These are phyloP conservation scores for Mythimna albipuncta DNA, from an alignment of 2,888 invertebrate species.

Conservation along the genomic window DNA sequence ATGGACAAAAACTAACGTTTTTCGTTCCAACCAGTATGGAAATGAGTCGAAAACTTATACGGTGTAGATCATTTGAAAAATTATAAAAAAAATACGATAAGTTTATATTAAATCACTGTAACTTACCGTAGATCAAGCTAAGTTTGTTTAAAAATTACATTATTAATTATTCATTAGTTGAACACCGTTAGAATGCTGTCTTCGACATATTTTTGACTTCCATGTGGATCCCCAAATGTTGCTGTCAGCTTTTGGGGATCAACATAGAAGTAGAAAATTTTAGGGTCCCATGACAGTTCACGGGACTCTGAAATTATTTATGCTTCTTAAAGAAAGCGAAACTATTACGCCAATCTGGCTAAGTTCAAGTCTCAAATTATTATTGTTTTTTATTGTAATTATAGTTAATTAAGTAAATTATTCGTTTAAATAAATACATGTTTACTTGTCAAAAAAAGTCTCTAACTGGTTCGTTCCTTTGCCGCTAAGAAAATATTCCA, in stretches of 20 bases:
- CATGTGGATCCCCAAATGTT: too few relatives aligned
- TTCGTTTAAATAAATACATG: too few relatives aligned
- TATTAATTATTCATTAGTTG: constrained; percentile 49
- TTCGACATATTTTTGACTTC: constrained; percentile 37
- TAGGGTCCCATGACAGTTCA: constrained; percentile 24
- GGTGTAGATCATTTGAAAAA: constrained; percentile 38
- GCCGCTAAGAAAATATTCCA: not conserved
- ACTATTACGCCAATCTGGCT: not conserved
- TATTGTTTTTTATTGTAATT: too few relatives aligned
- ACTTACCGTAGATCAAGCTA: constrained; percentile 21
- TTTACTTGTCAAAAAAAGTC: too few relatives aligned
- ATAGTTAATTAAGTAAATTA: too few relatives aligned
- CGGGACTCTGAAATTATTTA: too few relatives aligned
- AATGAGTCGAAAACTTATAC: constrained; percentile 19
- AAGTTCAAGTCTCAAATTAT: not conserved
- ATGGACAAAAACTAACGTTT: not conserved
- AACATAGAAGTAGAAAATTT: not conserved
- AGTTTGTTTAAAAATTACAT: constrained; percentile 28
- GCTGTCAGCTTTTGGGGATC: constrained; percentile 12
- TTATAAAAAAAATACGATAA: constrained; percentile 18
- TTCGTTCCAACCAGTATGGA: constrained; percentile 3
- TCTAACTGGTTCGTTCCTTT: not conserved
- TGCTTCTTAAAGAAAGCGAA: not conserved
- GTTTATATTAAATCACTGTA: constrained; percentile 17
- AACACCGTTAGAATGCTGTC: constrained; percentile 9